Base-by-base conservation (phyloP, 2,888 invertebrate genomes). In the Parnassius glacialis region DNA sequence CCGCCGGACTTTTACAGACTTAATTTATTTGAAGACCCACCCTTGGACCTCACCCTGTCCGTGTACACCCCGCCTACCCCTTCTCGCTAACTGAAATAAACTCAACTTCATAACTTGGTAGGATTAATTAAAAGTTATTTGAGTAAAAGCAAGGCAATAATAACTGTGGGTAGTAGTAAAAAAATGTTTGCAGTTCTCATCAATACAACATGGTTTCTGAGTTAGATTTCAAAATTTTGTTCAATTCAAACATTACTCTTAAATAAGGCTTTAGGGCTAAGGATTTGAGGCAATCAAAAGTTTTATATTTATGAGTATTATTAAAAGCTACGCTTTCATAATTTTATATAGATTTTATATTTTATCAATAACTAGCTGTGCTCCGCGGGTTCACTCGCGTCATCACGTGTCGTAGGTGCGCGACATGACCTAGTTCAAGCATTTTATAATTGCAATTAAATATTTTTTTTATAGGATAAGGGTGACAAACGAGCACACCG, bases 111-210 rank as follows among this genome's bases (percentile, higher is more conserved):
- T 61, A 70, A 68, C 68, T 71, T 64, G 62, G 52, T 61, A 51
- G 61, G 65, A 65, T 69, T 70, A 67, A 72, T 72, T 71, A 72
- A 70, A 72, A 72, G 67, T 72, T 69, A 66, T 66, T 68, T 67
- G 68, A 61, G 53, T 63, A 57, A 62, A 57, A 62, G 54, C 62
- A 61, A 58, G 52, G 64, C 55, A 44, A 60, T 60, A 10, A 55
- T 55, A 12, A 54, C 9, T 11, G n/a, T 42, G 25, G 59, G 48
- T 11, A 12, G 57, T 2, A 41, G 48, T 51, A 16, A 57, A 57
- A n/a, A 57, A 57, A 20, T 51, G 51, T 51, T 51, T 51, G 51
- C 50, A 48, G 20, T n/a, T 57, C 41, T 20, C 41, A n/a, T 57
- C 50, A 41, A n/a, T 43, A 57, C 20, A 43, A 25, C 9, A 42